A percentile compares a stretch with the other conserved stretches of the same genome.
These are phyloP conservation scores for Xiphophorus birchmanni DNA, from an alignment of 2,797 vertebrate genomes.

Conservation along the genomic window DNA sequence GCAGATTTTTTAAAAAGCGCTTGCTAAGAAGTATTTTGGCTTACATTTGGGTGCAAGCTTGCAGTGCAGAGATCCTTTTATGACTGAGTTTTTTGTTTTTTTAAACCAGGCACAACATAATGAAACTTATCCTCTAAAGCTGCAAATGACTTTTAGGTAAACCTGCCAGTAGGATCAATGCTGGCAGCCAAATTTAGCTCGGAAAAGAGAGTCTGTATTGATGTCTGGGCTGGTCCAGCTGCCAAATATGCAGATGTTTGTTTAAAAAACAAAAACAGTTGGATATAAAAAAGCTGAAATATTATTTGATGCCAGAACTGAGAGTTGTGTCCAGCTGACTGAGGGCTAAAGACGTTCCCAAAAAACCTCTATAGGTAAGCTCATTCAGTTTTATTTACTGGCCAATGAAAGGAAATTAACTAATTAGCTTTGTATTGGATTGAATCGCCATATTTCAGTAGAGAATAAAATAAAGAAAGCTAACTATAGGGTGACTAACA, in stretches of 20 bases:
- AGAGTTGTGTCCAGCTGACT: slow-evolving; percentile 10
- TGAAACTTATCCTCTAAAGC: slow-evolving; percentile 18
- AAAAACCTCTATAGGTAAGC: neutral
- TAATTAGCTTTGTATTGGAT: neutral
- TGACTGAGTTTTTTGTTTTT: neutral
- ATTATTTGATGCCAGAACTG: neutral
- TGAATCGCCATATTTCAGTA: neutral
- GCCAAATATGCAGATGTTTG: slow-evolving; percentile 22
- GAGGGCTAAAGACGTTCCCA: slow-evolving; percentile 10
- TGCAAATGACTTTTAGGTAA: slow-evolving; percentile 35
- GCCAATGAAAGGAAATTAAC: neutral
- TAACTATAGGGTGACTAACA: neutral
- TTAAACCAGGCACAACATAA: slow-evolving; percentile 9
- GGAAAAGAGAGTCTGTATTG: slow-evolving; percentile 2
- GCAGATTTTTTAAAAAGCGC: neutral
- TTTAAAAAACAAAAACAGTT: neutral
- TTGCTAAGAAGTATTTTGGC: neutral
- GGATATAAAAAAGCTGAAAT: slow-evolving; percentile 16
- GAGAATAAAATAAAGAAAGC: neutral
- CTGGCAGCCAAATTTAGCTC: slow-evolving; percentile 29
- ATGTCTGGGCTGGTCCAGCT: slow-evolving; percentile 8
- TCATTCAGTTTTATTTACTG: neutral
- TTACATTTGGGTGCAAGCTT: neutral
- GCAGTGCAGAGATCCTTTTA: neutral
- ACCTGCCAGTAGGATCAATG: slow-evolving; percentile 28